phyloP scores from a whole-genome alignment of 2,888 invertebrate species.

The Ochropleura leucogaster region DNA sequence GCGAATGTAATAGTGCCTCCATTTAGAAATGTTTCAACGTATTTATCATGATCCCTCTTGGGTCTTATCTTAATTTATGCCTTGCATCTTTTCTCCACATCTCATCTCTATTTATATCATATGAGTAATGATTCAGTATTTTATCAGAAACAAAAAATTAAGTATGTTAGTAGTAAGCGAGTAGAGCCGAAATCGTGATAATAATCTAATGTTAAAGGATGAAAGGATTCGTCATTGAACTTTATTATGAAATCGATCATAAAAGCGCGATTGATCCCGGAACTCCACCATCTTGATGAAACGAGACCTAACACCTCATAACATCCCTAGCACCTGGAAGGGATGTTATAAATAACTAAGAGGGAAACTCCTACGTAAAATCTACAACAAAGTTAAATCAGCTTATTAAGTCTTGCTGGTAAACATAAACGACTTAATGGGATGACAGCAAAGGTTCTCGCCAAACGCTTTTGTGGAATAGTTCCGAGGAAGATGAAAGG shows the following conservation, averaged over 20 bases:
- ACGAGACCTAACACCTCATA: too few relatives aligned
- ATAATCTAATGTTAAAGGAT: not conserved
- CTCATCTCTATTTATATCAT: not conserved
- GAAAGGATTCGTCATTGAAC: not conserved
- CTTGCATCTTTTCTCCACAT: not conserved
- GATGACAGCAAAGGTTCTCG: not conserved
- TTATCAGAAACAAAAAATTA: not conserved
- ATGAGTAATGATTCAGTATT: not conserved
- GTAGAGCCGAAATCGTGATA: not conserved
- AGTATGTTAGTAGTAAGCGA: not conserved
- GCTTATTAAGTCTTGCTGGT: constrained; percentile 2
- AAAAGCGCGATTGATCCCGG: not conserved
- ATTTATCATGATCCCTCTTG: not conserved
- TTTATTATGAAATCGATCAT: not conserved
- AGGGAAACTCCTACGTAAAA: not conserved
- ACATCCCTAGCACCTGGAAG: not conserved
- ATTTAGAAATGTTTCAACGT: not conserved
- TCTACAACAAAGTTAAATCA: constrained; percentile 3
- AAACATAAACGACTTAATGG: constrained; percentile 24
- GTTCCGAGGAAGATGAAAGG: constrained; percentile 28
- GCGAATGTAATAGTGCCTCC: not conserved
- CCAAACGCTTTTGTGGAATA: constrained; percentile 23
- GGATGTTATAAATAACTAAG: not conserved
- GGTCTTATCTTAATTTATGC: constrained; percentile 16
- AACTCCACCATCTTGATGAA: not conserved